phyloP scores from a whole-genome alignment of 2,797 vertebrate genomes.

The Diceros bicornis region DNA sequence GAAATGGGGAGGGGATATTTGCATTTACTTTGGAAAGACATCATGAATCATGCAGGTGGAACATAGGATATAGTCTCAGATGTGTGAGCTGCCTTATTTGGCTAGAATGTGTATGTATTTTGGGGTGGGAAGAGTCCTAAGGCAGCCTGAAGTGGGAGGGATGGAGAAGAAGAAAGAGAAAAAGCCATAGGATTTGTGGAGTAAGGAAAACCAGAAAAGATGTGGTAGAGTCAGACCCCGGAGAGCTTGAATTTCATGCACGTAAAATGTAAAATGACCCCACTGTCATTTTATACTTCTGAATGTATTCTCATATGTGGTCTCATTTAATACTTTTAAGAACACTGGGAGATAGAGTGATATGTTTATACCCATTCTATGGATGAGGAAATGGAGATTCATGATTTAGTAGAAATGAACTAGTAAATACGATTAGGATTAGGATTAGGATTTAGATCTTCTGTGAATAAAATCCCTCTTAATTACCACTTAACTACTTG shows the following conservation, averaged over 20 bases:
- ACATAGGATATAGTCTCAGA: not conserved
- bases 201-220: not conserved
- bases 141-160: not conserved
- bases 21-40: not conserved
- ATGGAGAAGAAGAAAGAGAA: not conserved
- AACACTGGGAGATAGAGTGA: not conserved
- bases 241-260: not conserved
- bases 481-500: not conserved
- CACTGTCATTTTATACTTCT: not conserved
- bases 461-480: not conserved
- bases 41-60: not conserved
- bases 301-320: not conserved
- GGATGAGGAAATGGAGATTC: not conserved
- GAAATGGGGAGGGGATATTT: not conserved
- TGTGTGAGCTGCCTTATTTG: not conserved
- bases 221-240: not conserved
- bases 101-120: not conserved
- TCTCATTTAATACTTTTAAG: not conserved
- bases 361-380: not conserved
- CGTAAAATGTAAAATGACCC: not conserved
- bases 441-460: not conserved
- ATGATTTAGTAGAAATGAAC: not conserved
- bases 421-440: slow-evolving; percentile 37
- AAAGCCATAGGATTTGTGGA: not conserved
- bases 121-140: not conserved